These are phyloP conservation scores for Nymphicus hollandicus DNA, from an alignment of 2,113 vertebrate species.

Conservation along the genomic window DNA sequence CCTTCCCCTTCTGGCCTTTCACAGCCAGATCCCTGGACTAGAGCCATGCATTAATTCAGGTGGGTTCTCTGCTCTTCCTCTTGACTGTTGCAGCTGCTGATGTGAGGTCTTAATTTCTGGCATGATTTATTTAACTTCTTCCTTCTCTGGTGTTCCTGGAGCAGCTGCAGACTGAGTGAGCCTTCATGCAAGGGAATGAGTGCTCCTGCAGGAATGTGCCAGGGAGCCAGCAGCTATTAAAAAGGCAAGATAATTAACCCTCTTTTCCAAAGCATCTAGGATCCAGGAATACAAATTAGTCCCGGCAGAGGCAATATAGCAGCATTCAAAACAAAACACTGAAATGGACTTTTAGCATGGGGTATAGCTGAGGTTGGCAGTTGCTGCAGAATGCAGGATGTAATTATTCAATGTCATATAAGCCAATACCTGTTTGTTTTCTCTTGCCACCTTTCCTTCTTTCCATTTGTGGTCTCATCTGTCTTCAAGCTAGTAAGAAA, in stretches of 20 bases:
- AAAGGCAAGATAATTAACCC: constrained; percentile 3
- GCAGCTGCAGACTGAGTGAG: constrained; percentile 15
- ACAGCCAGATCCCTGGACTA: background rate
- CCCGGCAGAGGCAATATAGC: background rate
- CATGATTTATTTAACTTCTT: background rate
- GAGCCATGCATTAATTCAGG: background rate
- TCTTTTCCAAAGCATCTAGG: background rate
- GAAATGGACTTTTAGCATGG: background rate
- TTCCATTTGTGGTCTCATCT: background rate
- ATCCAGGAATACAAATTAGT: background rate
- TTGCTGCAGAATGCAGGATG: background rate
- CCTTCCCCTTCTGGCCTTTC: background rate
- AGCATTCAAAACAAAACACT: background rate
- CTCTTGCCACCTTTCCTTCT: background rate
- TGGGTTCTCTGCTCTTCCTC: background rate
- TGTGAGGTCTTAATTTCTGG: background rate
- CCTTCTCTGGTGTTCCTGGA: background rate
- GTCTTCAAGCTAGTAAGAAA: background rate
- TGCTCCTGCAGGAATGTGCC: background rate
- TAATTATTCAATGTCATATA: background rate
- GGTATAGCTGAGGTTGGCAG: background rate
- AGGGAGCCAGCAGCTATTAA: background rate
- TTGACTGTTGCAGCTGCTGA: background rate
- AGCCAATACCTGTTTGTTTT: background rate
- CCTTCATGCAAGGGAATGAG: background rate